Conservation (phyloP, 1,140 invertebrate genomes). For the Hestina assimilis region DNA sequence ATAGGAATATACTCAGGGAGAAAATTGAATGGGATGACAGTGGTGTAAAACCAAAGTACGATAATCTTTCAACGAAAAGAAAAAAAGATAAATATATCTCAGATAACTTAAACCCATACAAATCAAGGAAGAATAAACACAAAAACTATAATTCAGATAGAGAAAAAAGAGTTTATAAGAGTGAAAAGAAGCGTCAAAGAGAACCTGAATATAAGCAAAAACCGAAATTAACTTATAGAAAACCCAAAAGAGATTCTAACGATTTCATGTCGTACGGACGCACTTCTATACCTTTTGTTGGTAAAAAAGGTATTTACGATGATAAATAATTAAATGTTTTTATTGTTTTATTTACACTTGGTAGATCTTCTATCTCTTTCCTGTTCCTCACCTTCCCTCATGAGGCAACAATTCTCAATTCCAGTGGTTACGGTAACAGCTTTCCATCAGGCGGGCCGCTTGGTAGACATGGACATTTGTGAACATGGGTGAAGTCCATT, state of each 20-base stretch:
- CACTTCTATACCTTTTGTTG: slow-evolving; percentile 37
- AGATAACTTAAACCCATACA: not conserved
- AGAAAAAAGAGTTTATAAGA: not conserved
- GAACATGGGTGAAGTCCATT: too few relatives aligned
- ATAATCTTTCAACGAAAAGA: not conserved
- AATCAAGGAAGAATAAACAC: not conserved
- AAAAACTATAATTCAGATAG: not conserved
- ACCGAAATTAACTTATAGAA: slow-evolving; percentile 10
- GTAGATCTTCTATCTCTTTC: too few relatives aligned
- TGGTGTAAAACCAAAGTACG: too few relatives aligned
- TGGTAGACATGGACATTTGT: too few relatives aligned
- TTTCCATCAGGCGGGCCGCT: too few relatives aligned
- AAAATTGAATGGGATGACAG: not conserved
- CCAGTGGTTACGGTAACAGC: too few relatives aligned
- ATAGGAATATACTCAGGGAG: not conserved
- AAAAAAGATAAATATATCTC: not conserved
- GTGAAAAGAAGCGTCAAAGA: not conserved
- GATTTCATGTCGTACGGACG: slow-evolving; percentile 22
- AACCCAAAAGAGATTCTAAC: slow-evolving; percentile 5
- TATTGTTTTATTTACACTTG: not conserved
- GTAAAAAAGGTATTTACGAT: slow-evolving; percentile 37
- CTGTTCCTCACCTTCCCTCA: too few relatives aligned
- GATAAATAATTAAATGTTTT: slow-evolving; percentile 30
- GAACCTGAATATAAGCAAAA: slow-evolving; percentile 7
- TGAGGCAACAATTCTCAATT: too few relatives aligned